Base-by-base conservation (phyloP, 2,113 vertebrate genomes). In the Clupea harengus region DNA sequence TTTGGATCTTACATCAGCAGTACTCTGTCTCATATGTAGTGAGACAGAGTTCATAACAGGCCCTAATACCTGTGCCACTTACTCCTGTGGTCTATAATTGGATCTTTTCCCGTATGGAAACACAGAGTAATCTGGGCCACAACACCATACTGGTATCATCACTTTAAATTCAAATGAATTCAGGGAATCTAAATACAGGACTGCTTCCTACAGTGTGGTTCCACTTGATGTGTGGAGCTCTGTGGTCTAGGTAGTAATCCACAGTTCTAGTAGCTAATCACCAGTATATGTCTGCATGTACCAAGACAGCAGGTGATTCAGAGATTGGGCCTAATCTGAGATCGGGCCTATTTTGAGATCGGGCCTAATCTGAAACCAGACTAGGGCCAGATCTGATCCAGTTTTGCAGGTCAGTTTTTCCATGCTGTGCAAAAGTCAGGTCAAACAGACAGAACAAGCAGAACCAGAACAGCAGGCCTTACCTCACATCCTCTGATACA, bases 401-500 rank as follows among this genome's bases (percentile, higher is more conserved):
- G 54, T 57, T 57, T 18, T 57, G 54, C n/a, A n/a, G n/a, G n/a
- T 20, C 6, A 22, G 54, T 60, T 60, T 60, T 60, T 6, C 54
- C 54, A 22, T 6, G n/a, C 8, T 28, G 25, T 4, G 64, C 28
- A 72, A 72, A 72, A 8, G n/a, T 13, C 3, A 8, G 25, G 64
- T 72, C 13, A 72, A 78, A 44, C n/a, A 25, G 13, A 22, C 72
- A 39, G 72, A 75, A 75, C 2, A 47, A 47, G 46, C 46, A 10
- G 47, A 39, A 2, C 20, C 3, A n/a, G 7, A 78, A 32, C 5
- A 6, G 28, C 32, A 60, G 47, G 49, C 85, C 94, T 96, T 93
- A 99, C 98, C 96, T 99, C 98, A 47, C 98, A 99, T 90, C 97
- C 96, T 95, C 98, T 99, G 92, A 99, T 96, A 93, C 98, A 99